A percentile compares a stretch with the other conserved stretches of the same genome.
phyloP scores from a whole-genome alignment of 2,888 invertebrate genomes.

The Kryphioiulus occultus region DNA sequence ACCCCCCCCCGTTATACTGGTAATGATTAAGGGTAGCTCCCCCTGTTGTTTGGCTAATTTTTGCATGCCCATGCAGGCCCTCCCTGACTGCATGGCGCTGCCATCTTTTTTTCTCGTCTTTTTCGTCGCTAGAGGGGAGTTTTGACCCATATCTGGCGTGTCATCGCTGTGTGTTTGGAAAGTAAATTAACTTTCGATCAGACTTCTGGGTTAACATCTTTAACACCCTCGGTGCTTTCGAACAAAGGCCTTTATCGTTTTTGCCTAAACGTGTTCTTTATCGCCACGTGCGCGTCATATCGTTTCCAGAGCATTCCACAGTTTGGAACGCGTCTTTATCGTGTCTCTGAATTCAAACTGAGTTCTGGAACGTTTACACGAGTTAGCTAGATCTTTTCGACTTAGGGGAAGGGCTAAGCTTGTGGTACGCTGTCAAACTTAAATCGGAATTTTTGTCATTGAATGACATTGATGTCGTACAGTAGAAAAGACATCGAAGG shows the following conservation, averaged over 20 bases:
- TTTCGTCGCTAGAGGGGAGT: conserved; percentile 16
- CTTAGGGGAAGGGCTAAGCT: too few species aligned
- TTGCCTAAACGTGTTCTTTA: neutral
- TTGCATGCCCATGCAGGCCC: neutral
- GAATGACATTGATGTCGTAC: too few species aligned
- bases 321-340: too few species aligned
- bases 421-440: too few species aligned
- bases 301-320: neutral
- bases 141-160: conserved; percentile 42
- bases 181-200: conserved; percentile 46
- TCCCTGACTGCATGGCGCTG: neutral
- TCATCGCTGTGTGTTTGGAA: conserved; percentile 42
- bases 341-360: too few species aligned
- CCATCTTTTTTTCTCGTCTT: neutral
- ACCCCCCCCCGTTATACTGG: neutral
- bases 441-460: too few species aligned
- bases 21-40: neutral
- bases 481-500: too few species aligned
- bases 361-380: too few species aligned
- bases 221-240: neutral
- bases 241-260: neutral
- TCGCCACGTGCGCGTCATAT: neutral
- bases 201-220: conserved; percentile 32
- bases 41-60: conserved; percentile 29
- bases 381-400: too few species aligned